Evolutionary conservation across 2,797 vertebrate genomes (phyloP).

Genomic region (Notoglanidium macrostoma): DNA sequence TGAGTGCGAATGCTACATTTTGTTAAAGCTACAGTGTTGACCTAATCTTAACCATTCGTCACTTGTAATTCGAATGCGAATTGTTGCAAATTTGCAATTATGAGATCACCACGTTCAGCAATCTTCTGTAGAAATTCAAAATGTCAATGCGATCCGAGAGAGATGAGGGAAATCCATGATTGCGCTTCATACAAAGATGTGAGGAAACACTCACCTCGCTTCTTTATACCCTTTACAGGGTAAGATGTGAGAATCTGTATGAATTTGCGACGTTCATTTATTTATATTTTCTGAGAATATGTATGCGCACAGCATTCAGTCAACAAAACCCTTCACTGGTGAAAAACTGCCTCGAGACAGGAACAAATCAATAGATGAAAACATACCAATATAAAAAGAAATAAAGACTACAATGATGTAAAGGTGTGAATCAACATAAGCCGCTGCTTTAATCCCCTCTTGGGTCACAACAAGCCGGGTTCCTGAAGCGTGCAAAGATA

Average conservation of each 20-base stretch:
- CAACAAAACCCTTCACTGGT: not conserved
- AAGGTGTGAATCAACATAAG: constrained; percentile 34
- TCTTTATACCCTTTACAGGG: constrained; percentile 3
- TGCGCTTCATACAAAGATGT: not conserved
- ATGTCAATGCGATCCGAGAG: too few relatives aligned
- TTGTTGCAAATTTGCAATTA: not conserved
- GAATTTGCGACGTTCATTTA: constrained; percentile 8
- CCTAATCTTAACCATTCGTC: not conserved
- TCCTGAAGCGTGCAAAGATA: constrained; percentile 10
- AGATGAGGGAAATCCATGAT: not conserved
- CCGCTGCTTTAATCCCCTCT: constrained; percentile 9
- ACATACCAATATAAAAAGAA: constrained; percentile 24
- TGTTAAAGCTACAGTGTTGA: not conserved
- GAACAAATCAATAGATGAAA: constrained; percentile 26
- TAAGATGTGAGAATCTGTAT: not conserved
- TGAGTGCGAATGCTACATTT: not conserved
- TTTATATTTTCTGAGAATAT: constrained; percentile 11
- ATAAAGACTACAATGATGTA: constrained; percentile 29
- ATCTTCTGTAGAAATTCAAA: not conserved
- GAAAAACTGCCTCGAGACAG: constrained; percentile 7
- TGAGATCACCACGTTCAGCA: not conserved
- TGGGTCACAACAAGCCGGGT: constrained; percentile 13
- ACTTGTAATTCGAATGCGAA: not conserved
- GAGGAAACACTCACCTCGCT: not conserved
- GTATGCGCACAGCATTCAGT: not conserved